phyloP scores from a whole-genome alignment of 2,797 vertebrate genomes.

The Pseudocheirus occidentalis region DNA sequence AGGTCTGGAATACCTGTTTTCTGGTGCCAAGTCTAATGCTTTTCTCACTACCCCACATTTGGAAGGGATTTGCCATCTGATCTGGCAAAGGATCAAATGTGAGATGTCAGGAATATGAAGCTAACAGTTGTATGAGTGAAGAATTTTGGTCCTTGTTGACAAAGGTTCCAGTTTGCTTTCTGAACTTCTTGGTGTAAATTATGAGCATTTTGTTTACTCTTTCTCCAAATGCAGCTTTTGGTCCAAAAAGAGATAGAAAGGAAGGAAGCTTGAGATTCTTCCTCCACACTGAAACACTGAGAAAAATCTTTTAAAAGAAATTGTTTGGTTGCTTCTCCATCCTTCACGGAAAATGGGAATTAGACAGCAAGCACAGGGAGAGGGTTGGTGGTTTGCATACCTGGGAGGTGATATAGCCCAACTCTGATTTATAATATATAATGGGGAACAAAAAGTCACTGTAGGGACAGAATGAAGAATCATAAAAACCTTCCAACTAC shows the following conservation, averaged over 20 bases:
- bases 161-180: neutral
- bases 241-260: neutral
- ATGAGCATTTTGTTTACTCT: neutral
- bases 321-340: neutral
- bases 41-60: neutral
- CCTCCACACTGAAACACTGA: neutral
- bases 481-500: neutral
- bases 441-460: neutral
- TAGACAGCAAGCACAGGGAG: neutral
- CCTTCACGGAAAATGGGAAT: neutral
- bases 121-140: neutral
- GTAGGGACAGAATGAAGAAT: neutral
- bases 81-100: neutral
- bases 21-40: neutral
- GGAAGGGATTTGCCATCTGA: neutral
- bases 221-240: neutral
- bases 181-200: neutral
- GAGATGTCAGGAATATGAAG: neutral
- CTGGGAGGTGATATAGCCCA: neutral
- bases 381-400: neutral
- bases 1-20: neutral
- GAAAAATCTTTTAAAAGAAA: neutral
- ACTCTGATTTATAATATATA: neutral
- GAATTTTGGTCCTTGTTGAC: neutral
- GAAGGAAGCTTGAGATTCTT: neutral